These are phyloP conservation scores for Theocolax elegans DNA, from an alignment of 1,140 invertebrate genomes.

Conservation along the genomic window DNA sequence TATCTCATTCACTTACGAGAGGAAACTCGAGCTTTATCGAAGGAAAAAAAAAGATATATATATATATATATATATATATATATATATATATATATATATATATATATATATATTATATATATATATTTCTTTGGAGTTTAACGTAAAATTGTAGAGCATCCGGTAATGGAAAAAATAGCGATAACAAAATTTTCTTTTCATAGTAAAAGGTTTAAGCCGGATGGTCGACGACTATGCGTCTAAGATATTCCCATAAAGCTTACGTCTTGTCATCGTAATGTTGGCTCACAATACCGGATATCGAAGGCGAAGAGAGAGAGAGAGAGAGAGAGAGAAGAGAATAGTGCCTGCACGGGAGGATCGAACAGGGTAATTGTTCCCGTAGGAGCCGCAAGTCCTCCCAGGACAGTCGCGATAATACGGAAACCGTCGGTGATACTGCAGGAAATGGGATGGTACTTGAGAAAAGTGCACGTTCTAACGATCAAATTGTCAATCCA, in stretches of 20 bases:
- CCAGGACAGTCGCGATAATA: background rate
- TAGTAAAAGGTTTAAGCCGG: no score
- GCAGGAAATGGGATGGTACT: slow-evolving; percentile 24
- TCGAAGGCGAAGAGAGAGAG: background rate
- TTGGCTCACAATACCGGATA: background rate
- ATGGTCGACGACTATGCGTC: no score
- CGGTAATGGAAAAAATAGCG: no score
- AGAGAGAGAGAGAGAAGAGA: background rate
- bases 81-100: no score
- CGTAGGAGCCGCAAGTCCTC: background rate
- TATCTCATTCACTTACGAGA: no score
- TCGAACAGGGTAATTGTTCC: slow-evolving; percentile 26
- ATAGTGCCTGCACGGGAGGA: background rate
- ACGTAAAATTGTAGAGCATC: no score
- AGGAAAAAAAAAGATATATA: no score
- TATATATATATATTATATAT: no score
- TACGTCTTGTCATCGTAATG: background rate
- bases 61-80: no score
- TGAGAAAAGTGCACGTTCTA: slow-evolving; percentile 2
- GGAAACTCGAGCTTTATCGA: no score
- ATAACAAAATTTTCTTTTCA: no score
- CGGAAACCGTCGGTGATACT: background rate
- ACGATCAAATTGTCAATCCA: background rate
- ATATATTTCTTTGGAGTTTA: no score
- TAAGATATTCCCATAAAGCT: slow-evolving; percentile 30